Conservation (phyloP, 2,888 invertebrate species). For the Aproaerema taeniolella region DNA sequence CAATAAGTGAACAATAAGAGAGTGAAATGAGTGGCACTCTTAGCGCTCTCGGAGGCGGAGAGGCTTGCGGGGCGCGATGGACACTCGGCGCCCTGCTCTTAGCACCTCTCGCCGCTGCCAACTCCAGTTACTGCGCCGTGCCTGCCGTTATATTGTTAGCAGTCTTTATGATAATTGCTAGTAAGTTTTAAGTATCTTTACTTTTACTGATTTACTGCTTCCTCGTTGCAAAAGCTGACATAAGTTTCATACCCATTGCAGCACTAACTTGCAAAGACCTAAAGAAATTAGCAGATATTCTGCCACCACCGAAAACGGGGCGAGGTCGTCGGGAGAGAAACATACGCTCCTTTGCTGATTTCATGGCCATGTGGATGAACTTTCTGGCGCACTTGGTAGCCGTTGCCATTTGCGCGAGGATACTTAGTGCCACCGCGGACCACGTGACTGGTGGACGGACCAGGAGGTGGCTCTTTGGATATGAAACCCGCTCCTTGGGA, state of each 20-base stretch:
- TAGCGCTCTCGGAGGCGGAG: conserved; percentile 49
- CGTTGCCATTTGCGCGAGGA: conserved; percentile 78
- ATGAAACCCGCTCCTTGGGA: conserved; percentile 75
- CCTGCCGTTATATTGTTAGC: conserved; percentile 74
- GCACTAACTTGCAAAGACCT: conserved; percentile 62
- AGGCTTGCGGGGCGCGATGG: conserved; percentile 72
- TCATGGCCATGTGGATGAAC: conserved; percentile 78
- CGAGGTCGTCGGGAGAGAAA: conserved; percentile 64
- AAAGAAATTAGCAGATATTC: conserved; percentile 53
- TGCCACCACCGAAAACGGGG: conserved; percentile 54
- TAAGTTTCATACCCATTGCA: conserved; percentile 32
- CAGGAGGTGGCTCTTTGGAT: conserved; percentile 78
- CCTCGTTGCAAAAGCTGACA: too few species aligned
- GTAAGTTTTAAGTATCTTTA: conserved; percentile 49
- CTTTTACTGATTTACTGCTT: too few species aligned
- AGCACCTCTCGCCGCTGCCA: conserved; percentile 77
- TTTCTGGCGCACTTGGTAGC: conserved; percentile 78
- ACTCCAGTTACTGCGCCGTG: conserved; percentile 77
- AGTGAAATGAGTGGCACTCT: conserved; percentile 42
- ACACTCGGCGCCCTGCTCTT: conserved; percentile 77
- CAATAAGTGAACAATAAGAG: conserved; percentile 40
- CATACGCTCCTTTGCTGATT: conserved; percentile 70
- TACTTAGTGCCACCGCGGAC: conserved; percentile 79
- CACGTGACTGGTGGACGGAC: conserved; percentile 78
- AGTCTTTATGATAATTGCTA: conserved; percentile 68